These are phyloP conservation scores for Thermophis baileyi DNA, from an alignment of 2,113 vertebrate species.

Conservation along the genomic window DNA sequence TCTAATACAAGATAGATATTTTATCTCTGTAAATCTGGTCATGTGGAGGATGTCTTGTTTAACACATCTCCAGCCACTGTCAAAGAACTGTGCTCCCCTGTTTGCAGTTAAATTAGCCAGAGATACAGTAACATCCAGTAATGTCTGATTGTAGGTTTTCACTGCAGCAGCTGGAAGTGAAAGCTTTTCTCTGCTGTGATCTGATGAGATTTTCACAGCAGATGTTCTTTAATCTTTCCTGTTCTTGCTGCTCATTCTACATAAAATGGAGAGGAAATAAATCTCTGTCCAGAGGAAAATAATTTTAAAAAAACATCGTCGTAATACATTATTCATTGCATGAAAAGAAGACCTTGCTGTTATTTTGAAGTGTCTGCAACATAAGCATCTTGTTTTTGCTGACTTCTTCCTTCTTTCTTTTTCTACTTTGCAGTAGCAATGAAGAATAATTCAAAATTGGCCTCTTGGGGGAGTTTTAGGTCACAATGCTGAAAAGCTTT, in stretches of 20 bases:
- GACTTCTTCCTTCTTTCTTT: neutral
- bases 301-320: neutral
- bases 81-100: neutral
- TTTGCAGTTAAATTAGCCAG: slow-evolving; percentile 30
- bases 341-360: neutral
- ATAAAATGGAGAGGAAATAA: slow-evolving; percentile 8
- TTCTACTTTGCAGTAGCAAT: neutral
- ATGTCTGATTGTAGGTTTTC: slow-evolving; percentile 40
- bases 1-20: neutral
- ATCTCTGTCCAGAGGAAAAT: slow-evolving; percentile 30
- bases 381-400: neutral
- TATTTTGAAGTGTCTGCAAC: neutral
- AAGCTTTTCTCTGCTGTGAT: neutral
- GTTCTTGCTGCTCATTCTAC: slow-evolving; percentile 25
- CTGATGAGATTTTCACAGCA: neutral
- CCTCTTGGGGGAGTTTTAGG: neutral
- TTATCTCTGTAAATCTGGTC: neutral
- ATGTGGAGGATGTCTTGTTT: neutral
- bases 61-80: neutral
- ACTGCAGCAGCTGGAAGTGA: slow-evolving; percentile 28
- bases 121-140: neutral
- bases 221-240: slow-evolving; percentile 46
- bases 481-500: slow-evolving; percentile 1
- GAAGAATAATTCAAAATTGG: neutral
- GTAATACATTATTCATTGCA: rapidly evolving